phyloP scores from a whole-genome alignment of 2,113 vertebrate species.

The Sinosuthora webbiana region DNA sequence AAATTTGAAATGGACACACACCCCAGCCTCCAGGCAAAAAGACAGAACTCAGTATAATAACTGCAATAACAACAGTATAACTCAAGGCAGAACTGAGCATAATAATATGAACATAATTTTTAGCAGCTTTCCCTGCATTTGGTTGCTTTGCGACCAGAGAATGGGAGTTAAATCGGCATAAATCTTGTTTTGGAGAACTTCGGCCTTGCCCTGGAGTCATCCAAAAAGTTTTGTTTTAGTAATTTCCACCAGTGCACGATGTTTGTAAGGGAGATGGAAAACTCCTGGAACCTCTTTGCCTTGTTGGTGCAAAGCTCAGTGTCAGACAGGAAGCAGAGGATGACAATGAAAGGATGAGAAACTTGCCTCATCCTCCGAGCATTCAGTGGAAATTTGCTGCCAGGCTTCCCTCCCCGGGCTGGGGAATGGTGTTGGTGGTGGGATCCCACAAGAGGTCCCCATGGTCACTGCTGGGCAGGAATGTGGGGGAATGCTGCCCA shows the following conservation, averaged over 20 bases:
- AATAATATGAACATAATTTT: background rate
- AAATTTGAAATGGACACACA: background rate
- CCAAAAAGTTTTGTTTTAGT: background rate
- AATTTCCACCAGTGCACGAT: background rate
- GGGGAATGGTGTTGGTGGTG: background rate
- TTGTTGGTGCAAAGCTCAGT: background rate
- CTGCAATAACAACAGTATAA: too few species aligned
- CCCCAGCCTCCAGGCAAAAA: background rate
- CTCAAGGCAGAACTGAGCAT: background rate
- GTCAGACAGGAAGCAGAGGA: background rate
- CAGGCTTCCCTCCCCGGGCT: background rate
- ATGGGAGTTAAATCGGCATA: background rate
- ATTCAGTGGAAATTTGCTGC: background rate
- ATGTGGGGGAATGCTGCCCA: background rate
- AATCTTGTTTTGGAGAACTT: background rate
- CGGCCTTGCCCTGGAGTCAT: accelerated
- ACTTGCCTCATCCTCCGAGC: background rate
- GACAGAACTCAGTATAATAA: background rate
- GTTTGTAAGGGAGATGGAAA: background rate
- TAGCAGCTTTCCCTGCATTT: background rate
- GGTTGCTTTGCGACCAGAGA: background rate
- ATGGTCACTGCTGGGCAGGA: background rate
- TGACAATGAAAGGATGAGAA: background rate
- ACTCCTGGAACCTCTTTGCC: background rate
- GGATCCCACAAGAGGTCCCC: background rate